Base-by-base conservation (phyloP, 2,113 vertebrate species). In the Corythoichthys intestinalis region DNA sequence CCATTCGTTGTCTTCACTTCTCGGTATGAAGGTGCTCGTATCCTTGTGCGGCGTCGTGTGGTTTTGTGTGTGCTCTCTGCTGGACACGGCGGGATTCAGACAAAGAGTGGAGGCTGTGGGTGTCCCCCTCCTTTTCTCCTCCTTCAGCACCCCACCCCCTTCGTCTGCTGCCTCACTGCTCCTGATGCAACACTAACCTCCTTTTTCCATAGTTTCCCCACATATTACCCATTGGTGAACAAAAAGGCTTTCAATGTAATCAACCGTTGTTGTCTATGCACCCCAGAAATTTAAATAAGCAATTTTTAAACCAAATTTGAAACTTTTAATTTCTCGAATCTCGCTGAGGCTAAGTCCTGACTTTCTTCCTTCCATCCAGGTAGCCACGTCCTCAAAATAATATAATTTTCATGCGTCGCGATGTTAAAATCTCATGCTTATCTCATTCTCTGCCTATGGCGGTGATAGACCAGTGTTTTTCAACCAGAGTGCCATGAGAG, bases 41-140 rank as follows among this genome's bases (percentile, higher is more conserved):
- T 52, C 15, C 64, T 39, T 66, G 47, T 49, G 34, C 49, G 34
- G 15, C 44, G 50, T 38, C 37, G 50, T 38, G 64, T 39, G 11
- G 35, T 66, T 46, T 20, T 63, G 20, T 79, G 75, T 44, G 6
- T 44, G 41, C 41, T 44, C 41, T 44, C 41, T 44, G 9, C 41
- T 71, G 75, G 70, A 75, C 79, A 67, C 80, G 78, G 78, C 80
- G 75, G 78, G 66, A 41, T 70, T 77, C 82, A 77, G 87, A 92
- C 90, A 91, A 92, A 91, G 91, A 91, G 48, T 75, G 73, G 77
- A 83, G 88, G 80, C 53, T 12, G 53, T 15, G 56, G 56, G 56
- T 37, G 34, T 37, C 73, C 76, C 77, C 65, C 65, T 73, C 67
- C 76, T 68, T 73, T 80, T 76, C 83, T 81, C 79, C 81, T 73